Evolutionary conservation across 2,797 vertebrate genomes (phyloP), one percentile per base, ranked within the genome.

Genomic region (Sternarchorhynchus goeldii): DNA sequence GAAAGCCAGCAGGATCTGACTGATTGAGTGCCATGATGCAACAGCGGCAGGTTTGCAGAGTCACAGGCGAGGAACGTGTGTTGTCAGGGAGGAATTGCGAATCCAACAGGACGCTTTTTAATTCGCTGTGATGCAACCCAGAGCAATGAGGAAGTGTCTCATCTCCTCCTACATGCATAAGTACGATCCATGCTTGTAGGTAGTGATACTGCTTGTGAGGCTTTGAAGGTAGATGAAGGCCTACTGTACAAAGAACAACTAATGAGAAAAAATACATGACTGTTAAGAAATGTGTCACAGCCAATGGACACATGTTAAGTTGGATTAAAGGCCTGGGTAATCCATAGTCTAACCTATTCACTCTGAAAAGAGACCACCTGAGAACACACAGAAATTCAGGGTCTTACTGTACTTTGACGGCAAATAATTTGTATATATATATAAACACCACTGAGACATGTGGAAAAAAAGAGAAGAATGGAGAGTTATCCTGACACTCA

Each of bases 111-210:
- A 21, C 32, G 50, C 45, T 34, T 53, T 59, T 74, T 73, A 74
- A 74, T 73, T 67, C 25, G 31, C 39, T 2, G 71, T 79, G 71
- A 79, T 74, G 77, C 77, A 79, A 79, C 77, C 63, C 16, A 20
- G 65, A 20, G 77, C 63, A 79, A 74, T 53, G 31, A 74, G 56
- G 55, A 74, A 20, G 29, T 62, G 41, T 73, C 71, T 58, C 18
- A 74, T 74, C 56, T 73, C n/a, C 31, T 12, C 17, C 64, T 25
- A 10, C 73, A 25, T 29, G 39, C 21, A 55, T 68, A 74, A 74
- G 68, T 34, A 68, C 6, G 57, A 62, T 25, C 62, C 62, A 62
- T 36, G 39, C 36, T 74, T 68, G 18, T 32, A 72, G 76, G 34
- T 72, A 72, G 34, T 65, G 59, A 72, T 55, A 72, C 34, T 50